Evolutionary conservation across 2,113 vertebrate genomes (phyloP), one percentile per base, ranked within the genome.

Genomic region (Pedionomus torquatus): DNA sequence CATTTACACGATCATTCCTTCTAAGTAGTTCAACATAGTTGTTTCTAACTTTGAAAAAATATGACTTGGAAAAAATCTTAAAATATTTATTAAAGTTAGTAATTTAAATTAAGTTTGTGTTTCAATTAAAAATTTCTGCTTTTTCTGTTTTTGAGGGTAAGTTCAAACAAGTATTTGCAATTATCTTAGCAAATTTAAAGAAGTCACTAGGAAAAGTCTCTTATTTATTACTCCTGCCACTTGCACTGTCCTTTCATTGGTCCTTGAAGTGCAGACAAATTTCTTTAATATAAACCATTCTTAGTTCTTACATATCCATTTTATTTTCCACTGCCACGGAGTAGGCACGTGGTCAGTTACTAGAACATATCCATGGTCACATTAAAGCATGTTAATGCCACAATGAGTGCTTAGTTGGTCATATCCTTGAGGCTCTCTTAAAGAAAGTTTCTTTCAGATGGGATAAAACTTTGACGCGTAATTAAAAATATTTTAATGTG

Each of bases 381-480:
- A 60, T 1, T 90, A 57, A 87, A 89, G 61, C 51, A 23, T 37
- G 11, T 76, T 74, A 83, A 66, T 77, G 18, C 9, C 33, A 15
- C 37, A 48, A 6, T 48, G 85, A 64, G 15, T 76, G 33, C 57
- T 90, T 83, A 64, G 49, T 49, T 89, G 37, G 30, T 91, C 16
- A 21, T 83, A 58, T 80, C 35, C 18, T 88, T 5, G 12, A 51
- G 61, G 48, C 20, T 86, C 7, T 68, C 49, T 63, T 90, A 95
- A 95, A 96, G 63, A 39, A 72, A 60, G 33, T 92, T 90, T 93
- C 49, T 74, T 94, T 95, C 60, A 81, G 92, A 84, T 79, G 69
- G 1, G 7, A 49, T 94, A 87, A 89, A 94, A 79, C 64, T 94
- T 63, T 91, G 78, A 89, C 85, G 83, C 74, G 70, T 74, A 77